These are phyloP conservation scores for Pocillopora grandis DNA, from an alignment of 92 coral and sea anemone species.

Conservation along the genomic window DNA sequence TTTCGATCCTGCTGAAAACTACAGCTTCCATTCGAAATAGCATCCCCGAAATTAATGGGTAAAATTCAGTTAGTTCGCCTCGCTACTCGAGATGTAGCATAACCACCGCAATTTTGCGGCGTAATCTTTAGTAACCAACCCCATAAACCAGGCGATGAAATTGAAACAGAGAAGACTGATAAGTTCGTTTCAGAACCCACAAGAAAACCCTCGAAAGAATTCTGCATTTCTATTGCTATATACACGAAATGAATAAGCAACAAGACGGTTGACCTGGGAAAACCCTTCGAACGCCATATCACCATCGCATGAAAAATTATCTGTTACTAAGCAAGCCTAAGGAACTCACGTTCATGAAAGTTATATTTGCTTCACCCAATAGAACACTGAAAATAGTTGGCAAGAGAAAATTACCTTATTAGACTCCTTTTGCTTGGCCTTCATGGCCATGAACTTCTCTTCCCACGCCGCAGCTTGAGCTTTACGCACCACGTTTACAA, in stretches of 20 bases:
- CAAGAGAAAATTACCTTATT: conserved; percentile 15
- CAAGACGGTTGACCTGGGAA: background rate
- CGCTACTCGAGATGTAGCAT: background rate
- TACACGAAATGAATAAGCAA: background rate
- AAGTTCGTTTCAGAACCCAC: background rate
- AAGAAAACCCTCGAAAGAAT: background rate
- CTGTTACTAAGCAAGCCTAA: background rate
- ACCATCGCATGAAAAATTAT: background rate
- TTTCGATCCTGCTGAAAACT: background rate
- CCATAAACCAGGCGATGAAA: too few relatives aligned
- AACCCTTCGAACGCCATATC: background rate
- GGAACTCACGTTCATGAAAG: background rate
- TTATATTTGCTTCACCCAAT: background rate
- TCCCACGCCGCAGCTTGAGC: conserved; percentile 99
- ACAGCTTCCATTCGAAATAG: background rate
- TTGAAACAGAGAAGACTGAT: too few relatives aligned
- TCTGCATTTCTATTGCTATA: background rate
- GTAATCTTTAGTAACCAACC: background rate
- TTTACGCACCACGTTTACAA: conserved; percentile 94
- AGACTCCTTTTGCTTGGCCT: conserved; percentile 87
- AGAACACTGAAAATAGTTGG: too few relatives aligned
- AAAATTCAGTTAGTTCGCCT: too few relatives aligned
- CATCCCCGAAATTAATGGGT: background rate
- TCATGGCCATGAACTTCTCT: conserved; percentile 98
- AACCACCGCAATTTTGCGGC: background rate